These are phyloP conservation scores for Diloba caeruleocephala DNA, from an alignment of 2,888 invertebrate genomes.

Conservation along the genomic window DNA sequence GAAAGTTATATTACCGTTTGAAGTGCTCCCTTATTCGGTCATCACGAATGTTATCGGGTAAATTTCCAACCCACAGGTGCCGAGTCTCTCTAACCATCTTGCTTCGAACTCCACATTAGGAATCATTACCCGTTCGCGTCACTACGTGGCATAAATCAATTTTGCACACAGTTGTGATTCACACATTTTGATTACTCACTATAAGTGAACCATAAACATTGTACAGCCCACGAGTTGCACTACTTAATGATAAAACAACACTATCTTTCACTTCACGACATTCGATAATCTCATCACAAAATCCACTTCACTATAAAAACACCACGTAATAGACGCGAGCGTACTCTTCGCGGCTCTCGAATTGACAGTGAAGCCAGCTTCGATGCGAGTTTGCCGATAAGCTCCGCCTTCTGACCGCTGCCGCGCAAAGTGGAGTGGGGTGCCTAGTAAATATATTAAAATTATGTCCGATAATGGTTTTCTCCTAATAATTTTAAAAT, in stretches of 20 bases:
- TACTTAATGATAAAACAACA: conserved; percentile 79
- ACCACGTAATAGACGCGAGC: conserved; percentile 87
- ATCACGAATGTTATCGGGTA: conserved; percentile 99
- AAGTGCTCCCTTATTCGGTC: conserved; percentile 99
- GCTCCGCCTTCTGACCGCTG: conserved; percentile 89
- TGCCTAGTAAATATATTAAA: conserved; percentile 58
- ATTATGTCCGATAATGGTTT: conserved; percentile 12
- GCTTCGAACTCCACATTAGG: conserved; percentile 98
- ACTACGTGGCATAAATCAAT: conserved; percentile 90
- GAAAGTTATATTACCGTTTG: conserved; percentile 93
- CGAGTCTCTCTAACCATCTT: conserved; percentile 99
- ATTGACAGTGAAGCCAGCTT: conserved; percentile 87
- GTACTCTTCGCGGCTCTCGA: conserved; percentile 88
- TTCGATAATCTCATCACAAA: conserved; percentile 87
- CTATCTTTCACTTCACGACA: conserved; percentile 87
- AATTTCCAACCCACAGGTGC: conserved; percentile 99
- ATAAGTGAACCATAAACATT: conserved; percentile 77
- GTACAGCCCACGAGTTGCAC: conserved; percentile 80
- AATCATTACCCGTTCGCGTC: conserved; percentile 91
- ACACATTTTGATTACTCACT: conserved; percentile 87
- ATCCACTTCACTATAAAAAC: conserved; percentile 87
- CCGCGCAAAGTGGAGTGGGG: conserved; percentile 88
- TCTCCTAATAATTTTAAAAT: background rate
- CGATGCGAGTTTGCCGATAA: conserved; percentile 89
- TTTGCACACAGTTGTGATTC: conserved; percentile 86